These are phyloP conservation scores for Procavia capensis DNA, from an alignment of 2,113 vertebrate species.

Conservation along the genomic window DNA sequence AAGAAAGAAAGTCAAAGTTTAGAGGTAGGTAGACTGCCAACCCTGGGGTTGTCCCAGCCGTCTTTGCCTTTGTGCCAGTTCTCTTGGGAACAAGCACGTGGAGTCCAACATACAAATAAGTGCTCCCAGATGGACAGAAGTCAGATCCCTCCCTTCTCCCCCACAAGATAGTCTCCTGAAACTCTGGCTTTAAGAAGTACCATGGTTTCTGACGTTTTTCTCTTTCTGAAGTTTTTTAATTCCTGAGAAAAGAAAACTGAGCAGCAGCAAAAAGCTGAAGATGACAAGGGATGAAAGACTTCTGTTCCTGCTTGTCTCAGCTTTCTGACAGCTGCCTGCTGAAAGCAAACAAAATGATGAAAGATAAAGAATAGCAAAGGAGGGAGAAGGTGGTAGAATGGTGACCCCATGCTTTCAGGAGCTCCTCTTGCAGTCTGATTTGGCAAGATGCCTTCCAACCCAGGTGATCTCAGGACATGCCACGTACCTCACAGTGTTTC, in stretches of 20 bases:
- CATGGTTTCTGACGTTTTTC: neutral
- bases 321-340: neutral
- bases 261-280: neutral
- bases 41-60: neutral
- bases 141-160: neutral
- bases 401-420: neutral
- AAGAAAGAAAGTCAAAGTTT: fast-evolving
- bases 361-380: neutral
- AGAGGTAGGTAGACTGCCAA: neutral
- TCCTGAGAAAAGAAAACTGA: neutral
- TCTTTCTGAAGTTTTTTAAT: neutral
- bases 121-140: neutral
- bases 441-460: neutral
- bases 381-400: neutral
- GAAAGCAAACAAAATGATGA: neutral
- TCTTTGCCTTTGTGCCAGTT: neutral
- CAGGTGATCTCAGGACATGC: neutral
- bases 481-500: fast-evolving
- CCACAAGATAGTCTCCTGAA: neutral
- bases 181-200: neutral
- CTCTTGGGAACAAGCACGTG: neutral
- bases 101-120: neutral
- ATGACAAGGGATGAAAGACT: conserved; percentile 4
- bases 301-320: neutral
- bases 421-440: neutral